A percentile compares a stretch with the other conserved stretches of the same genome.
phyloP scores from a whole-genome alignment of 1,140 invertebrate genomes.

The Musca vetustissima region DNA sequence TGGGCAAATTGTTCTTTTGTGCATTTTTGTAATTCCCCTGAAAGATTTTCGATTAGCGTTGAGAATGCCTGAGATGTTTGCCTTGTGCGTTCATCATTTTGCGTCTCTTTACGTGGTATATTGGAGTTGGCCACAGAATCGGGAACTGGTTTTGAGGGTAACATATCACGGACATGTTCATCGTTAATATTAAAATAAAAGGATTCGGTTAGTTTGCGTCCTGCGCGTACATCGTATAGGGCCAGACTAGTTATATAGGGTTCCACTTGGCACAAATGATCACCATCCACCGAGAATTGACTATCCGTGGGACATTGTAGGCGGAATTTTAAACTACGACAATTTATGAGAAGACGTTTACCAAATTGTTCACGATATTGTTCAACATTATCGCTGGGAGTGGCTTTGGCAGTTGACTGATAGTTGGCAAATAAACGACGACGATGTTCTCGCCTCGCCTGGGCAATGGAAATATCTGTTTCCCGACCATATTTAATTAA shows the following conservation, averaged over 20 bases:
- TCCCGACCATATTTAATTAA: conserved; percentile 87
- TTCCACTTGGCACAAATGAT: conserved; percentile 82
- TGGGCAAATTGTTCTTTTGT: conserved; percentile 67
- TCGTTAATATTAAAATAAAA: conserved; percentile 91
- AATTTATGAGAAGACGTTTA: conserved; percentile 78
- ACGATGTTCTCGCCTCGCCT: conserved; percentile 74
- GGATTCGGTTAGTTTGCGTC: conserved; percentile 88
- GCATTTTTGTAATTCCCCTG: conserved; percentile 57
- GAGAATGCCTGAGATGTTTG: conserved; percentile 37
- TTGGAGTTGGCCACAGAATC: conserved; percentile 42
- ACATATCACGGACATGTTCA: conserved; percentile 61
- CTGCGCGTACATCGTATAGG: conserved; percentile 82
- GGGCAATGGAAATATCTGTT: conserved; percentile 82
- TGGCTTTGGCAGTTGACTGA: conserved; percentile 37
- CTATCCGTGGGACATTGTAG: conserved; percentile 75
- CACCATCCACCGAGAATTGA: conserved; percentile 55
- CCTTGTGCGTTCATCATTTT: conserved; percentile 31
- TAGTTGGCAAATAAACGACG: conserved; percentile 67
- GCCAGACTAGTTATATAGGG: conserved; percentile 87
- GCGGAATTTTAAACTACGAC: conserved; percentile 69
- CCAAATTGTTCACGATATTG: conserved; percentile 79
- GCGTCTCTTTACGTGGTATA: conserved; percentile 33
- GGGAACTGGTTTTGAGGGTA: conserved; percentile 55
- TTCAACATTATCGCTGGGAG: conserved; percentile 59
- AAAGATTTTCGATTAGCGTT: conserved; percentile 46